A percentile compares a stretch with the other conserved stretches of the same genome.
Conservation (phyloP, 2,888 invertebrate genomes). For the Leptinotarsa tumamoca region DNA sequence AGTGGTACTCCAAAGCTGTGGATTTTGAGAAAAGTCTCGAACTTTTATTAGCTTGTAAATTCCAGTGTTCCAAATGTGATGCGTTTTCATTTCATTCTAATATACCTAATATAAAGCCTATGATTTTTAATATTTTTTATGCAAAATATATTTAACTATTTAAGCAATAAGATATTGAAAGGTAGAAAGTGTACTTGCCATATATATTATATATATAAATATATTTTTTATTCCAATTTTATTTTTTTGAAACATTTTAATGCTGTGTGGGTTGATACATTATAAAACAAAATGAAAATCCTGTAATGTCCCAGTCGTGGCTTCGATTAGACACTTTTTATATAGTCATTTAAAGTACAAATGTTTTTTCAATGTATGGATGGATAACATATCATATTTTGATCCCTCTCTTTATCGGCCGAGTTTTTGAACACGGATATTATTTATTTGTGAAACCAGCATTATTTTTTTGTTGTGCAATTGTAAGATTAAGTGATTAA, state of each 20-base stretch:
- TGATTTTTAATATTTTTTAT: slow-evolving; percentile 49
- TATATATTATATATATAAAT: slow-evolving; percentile 46
- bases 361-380: slow-evolving; percentile 70
- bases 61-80: slow-evolving; percentile 22
- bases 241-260: slow-evolving; percentile 50
- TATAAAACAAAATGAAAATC: slow-evolving; percentile 39
- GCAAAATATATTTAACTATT: slow-evolving; percentile 49
- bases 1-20: slow-evolving; percentile 5
- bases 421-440: slow-evolving; percentile 44
- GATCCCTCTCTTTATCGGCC: slow-evolving; percentile 47
- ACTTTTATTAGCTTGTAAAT: slow-evolving; percentile 11
- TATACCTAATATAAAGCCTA: slow-evolving; percentile 42
- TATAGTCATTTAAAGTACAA: slow-evolving; percentile 87
- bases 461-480: slow-evolving; percentile 18
- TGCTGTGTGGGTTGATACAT: slow-evolving; percentile 48
- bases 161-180: slow-evolving; percentile 51
- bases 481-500: slow-evolving; percentile 16
- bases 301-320: slow-evolving; percentile 53
- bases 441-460: slow-evolving; percentile 37
- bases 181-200: slow-evolving; percentile 50
- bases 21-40: not conserved
- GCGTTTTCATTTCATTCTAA: slow-evolving; percentile 34
- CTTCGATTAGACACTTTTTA: slow-evolving; percentile 64
- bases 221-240: slow-evolving; percentile 52
- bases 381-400: slow-evolving; percentile 61